phyloP scores from a whole-genome alignment of 2,888 invertebrate genomes.

The Unio pictorum region DNA sequence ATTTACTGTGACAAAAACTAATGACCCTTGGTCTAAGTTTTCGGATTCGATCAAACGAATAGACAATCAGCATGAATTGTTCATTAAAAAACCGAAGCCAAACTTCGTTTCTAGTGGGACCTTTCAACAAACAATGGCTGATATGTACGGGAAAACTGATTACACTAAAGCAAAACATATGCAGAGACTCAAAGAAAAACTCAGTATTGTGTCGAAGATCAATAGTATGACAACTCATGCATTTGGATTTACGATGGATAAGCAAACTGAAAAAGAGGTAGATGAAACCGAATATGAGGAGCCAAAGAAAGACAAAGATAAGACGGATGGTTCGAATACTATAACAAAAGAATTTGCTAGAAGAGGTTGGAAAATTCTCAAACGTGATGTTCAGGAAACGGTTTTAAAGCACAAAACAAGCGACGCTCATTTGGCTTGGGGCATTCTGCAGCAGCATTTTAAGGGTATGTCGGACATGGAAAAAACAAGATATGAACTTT shows the following conservation, averaged over 20 bases:
- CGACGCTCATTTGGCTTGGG: constrained; percentile 47
- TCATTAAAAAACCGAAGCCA: constrained; percentile 38
- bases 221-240: constrained; percentile 27
- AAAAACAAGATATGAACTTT: constrained; percentile 51
- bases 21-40: constrained; percentile 41
- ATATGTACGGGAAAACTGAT: constrained; percentile 53
- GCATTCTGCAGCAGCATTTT: constrained; percentile 52
- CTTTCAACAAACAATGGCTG: constrained; percentile 55
- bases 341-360: constrained; percentile 34
- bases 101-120: constrained; percentile 50
- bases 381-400: constrained; percentile 51
- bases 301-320: constrained; percentile 9
- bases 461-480: constrained; percentile 49
- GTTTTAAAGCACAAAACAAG: constrained; percentile 42
- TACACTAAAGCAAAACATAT: constrained; percentile 40
- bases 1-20: not conserved
- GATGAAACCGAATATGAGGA: not conserved
- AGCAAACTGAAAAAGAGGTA: constrained; percentile 11
- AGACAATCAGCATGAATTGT: constrained; percentile 36
- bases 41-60: constrained; percentile 48
- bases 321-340: constrained; percentile 9
- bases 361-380: constrained; percentile 54
- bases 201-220: constrained; percentile 33
- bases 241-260: constrained; percentile 16
- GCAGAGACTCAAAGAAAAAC: constrained; percentile 28